These are phyloP conservation scores for Papilio gigon DNA, from an alignment of 2,888 invertebrate species.

Conservation along the genomic window DNA sequence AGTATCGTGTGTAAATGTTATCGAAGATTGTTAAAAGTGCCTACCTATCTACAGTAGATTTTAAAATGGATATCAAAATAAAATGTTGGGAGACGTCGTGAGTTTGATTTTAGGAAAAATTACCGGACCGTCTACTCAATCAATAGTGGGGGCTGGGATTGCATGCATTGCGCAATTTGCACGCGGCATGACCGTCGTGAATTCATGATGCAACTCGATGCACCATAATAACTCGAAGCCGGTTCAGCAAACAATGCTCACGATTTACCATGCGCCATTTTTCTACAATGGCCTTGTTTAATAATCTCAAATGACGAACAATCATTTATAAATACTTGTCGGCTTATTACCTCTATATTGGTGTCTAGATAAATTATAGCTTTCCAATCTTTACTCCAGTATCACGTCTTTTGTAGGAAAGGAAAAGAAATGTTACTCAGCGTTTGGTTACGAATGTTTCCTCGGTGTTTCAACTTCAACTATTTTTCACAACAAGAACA, in stretches of 20 bases:
- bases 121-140: slow-evolving; percentile 46
- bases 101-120: slow-evolving; percentile 64
- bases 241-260: slow-evolving; percentile 61
- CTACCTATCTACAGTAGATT: too few relatives aligned
- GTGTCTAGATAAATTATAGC: neutral
- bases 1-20: neutral
- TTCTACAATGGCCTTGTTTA: slow-evolving; percentile 10
- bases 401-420: too few relatives aligned
- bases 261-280: slow-evolving; percentile 58
- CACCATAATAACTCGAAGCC: slow-evolving; percentile 64
- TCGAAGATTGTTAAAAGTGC: too few relatives aligned
- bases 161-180: slow-evolving; percentile 72
- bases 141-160: slow-evolving; percentile 36
- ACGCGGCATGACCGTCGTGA: slow-evolving; percentile 55
- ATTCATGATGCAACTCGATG: slow-evolving; percentile 62
- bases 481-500: too few relatives aligned
- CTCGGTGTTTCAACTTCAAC: too few relatives aligned
- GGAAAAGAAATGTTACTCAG: too few relatives aligned
- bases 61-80: neutral
- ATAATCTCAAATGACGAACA: neutral
- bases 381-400: neutral
- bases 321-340: neutral
- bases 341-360: neutral
- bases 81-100: slow-evolving; percentile 53
- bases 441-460: too few relatives aligned